phyloP scores from a whole-genome alignment of 2,888 invertebrate species.

The Cremastobaeus sp. region DNA sequence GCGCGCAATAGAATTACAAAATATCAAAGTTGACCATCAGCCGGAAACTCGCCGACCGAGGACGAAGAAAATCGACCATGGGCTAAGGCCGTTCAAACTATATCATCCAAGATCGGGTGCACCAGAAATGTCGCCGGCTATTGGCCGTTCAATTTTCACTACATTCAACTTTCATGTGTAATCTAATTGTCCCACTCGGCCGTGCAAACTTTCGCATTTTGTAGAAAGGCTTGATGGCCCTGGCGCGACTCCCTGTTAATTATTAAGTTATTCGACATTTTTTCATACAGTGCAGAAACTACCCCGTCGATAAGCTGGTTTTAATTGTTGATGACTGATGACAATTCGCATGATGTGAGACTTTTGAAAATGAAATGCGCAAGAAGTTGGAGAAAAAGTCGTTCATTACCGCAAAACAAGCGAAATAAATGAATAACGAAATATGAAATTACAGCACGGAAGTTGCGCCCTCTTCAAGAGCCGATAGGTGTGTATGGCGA shows the following conservation, averaged over 20 bases:
- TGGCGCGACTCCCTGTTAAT: constrained; percentile 10
- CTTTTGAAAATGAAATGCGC: too few species aligned
- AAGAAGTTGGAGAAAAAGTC: too few species aligned
- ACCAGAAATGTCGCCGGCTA: constrained; percentile 32
- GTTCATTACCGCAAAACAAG: constrained; percentile 22
- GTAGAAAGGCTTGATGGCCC: neutral
- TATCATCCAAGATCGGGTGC: constrained; percentile 45
- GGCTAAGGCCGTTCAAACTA: constrained; percentile 28
- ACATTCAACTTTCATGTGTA: constrained; percentile 40
- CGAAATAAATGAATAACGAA: constrained; percentile 43
- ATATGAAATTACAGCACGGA: constrained; percentile 41
- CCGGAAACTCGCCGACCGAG: constrained; percentile 45
- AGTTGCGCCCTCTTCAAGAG: constrained; percentile 44
- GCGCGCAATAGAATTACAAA: constrained; percentile 78
- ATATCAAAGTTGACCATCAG: constrained; percentile 75
- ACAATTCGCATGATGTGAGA: too few species aligned
- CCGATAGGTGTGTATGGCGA: constrained; percentile 25
- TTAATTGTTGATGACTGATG: too few species aligned
- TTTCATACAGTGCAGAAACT: too few species aligned
- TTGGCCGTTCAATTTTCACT: constrained; percentile 40
- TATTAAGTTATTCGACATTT: too few species aligned
- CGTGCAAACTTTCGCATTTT: constrained; percentile 33
- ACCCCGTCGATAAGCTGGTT: too few species aligned
- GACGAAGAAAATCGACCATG: constrained; percentile 53
- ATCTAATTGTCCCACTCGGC: constrained; percentile 36